Percentiles rank a stretch among this genome's conserved stretches.
phyloP scores from a whole-genome alignment of 2,113 vertebrate species.

The Motacilla tschutschensis region DNA sequence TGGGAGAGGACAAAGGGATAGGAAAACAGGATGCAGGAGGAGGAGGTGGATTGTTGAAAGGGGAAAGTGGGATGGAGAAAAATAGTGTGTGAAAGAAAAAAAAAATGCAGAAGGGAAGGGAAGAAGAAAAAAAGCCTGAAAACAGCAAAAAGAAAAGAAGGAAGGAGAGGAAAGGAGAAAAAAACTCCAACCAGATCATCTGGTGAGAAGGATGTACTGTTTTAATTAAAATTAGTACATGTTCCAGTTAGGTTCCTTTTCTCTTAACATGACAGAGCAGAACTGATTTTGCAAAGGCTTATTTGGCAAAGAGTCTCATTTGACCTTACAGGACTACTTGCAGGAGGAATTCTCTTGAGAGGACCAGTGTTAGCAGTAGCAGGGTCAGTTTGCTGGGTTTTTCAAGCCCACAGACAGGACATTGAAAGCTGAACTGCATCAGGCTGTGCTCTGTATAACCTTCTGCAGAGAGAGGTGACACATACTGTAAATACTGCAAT shows the following conservation, averaged over 20 bases:
- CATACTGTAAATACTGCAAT: not conserved
- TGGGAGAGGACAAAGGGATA: not conserved
- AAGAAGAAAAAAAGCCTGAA: not conserved
- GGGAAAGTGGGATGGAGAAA: not conserved
- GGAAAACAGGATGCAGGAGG: not conserved
- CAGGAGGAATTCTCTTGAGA: not conserved
- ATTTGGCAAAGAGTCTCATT: not conserved
- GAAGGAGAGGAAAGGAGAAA: not conserved
- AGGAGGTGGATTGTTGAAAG: not conserved
- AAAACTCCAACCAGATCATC: not conserved
- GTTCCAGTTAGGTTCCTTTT: not conserved
- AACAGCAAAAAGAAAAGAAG: not conserved
- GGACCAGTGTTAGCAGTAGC: not conserved
- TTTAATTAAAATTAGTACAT: not conserved
- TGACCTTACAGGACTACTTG: not conserved
- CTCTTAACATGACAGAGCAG: not conserved
- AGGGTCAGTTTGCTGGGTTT: not conserved
- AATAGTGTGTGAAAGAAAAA: not conserved
- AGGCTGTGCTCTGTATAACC: fast-evolving
- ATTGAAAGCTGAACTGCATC: not conserved
- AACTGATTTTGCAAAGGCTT: not conserved
- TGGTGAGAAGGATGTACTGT: not conserved
- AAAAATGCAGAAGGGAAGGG: not conserved
- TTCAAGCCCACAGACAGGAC: not conserved
- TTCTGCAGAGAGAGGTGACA: slow-evolving; percentile 3